Percentiles rank a stretch among this genome's conserved stretches.
Conservation (phyloP, 2,888 invertebrate species). For the Apamea monoglypha region DNA sequence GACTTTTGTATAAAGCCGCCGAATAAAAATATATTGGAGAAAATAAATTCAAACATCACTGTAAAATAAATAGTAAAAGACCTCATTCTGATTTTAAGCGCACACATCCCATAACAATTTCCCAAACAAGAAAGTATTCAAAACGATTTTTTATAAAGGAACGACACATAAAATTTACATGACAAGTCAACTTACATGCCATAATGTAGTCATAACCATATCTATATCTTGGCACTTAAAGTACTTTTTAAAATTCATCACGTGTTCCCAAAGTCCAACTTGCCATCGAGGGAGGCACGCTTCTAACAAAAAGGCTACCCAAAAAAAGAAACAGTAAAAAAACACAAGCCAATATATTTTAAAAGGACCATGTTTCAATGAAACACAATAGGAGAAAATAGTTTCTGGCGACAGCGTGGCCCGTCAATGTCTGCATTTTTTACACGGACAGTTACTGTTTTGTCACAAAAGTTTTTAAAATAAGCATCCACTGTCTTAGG, state of each 20-base stretch:
- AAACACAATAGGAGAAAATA: slow-evolving; percentile 84
- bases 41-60: slow-evolving; percentile 28
- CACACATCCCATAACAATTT: slow-evolving; percentile 74
- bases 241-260: slow-evolving; percentile 88
- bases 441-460: slow-evolving; percentile 58
- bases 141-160: slow-evolving; percentile 74
- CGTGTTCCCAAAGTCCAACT: slow-evolving; percentile 78
- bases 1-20: slow-evolving; percentile 1
- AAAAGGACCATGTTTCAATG: slow-evolving; percentile 83
- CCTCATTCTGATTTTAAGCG: slow-evolving; percentile 73
- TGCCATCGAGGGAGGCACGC: slow-evolving; percentile 82
- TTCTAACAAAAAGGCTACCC: slow-evolving; percentile 80
- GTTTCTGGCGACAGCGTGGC: slow-evolving; percentile 82
- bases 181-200: slow-evolving; percentile 80
- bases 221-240: slow-evolving; percentile 78
- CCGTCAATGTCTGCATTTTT: slow-evolving; percentile 75
- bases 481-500: slow-evolving; percentile 49
- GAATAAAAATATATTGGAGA: slow-evolving; percentile 18
- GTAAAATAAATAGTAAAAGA: slow-evolving; percentile 64
- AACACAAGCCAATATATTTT: slow-evolving; percentile 82
- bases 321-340: slow-evolving; percentile 76
- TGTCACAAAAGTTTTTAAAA: slow-evolving; percentile 40
- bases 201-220: slow-evolving; percentile 83
- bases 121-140: slow-evolving; percentile 71
- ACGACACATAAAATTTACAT: slow-evolving; percentile 81